Base-by-base conservation (phyloP, 2,113 vertebrate genomes). In the Stercorarius parasiticus region DNA sequence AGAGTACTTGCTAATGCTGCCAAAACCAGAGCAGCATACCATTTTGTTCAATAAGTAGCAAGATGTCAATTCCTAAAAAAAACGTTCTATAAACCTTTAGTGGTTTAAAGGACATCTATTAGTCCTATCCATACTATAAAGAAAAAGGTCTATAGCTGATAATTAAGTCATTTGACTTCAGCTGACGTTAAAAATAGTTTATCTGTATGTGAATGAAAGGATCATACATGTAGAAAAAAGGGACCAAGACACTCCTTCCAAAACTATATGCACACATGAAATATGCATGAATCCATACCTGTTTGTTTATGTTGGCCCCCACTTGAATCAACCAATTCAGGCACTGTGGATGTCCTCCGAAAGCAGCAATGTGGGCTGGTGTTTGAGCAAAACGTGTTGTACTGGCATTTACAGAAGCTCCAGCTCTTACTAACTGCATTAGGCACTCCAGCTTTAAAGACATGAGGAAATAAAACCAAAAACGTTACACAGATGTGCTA, bases 291-390 rank as follows among this genome's bases (percentile, higher is more conserved):
- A 86, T n/a, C 38, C 96, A 58, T 97, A 99, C 99, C 99, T 99
- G 99, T 91, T 98, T 98, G 98, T 99, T 99, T 98, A 99, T 97
- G 96, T 99, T 98, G 74, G 99, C 99, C 70, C 99, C 99, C 10
- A 98, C 99, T 97, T 99, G 99, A 74, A 99, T 98, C 95, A 99
- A 97, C 99, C 99, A 99, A 93, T 99, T 92, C 83, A 99, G 98
- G 91, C 99, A 99, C 81, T 98, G 98, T 69, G 99, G 99, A 94
- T 99, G 99, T 74, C 99, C 99, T 96, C 99, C 99, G 22, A 99
- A 99, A 12, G 99, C 99, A 15, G 99, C 99, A 4, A 99, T 99
- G 97, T 99, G 99, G 27, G 99, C 98, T 5, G 99, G 99, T 9
- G 99, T 99, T 98, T 99, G 99, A 73, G 98, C 98, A 92, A 99